Percentiles rank a stretch among this genome's conserved stretches.
Conservation (phyloP, 2,113 vertebrate genomes). For the Stercorarius parasiticus region DNA sequence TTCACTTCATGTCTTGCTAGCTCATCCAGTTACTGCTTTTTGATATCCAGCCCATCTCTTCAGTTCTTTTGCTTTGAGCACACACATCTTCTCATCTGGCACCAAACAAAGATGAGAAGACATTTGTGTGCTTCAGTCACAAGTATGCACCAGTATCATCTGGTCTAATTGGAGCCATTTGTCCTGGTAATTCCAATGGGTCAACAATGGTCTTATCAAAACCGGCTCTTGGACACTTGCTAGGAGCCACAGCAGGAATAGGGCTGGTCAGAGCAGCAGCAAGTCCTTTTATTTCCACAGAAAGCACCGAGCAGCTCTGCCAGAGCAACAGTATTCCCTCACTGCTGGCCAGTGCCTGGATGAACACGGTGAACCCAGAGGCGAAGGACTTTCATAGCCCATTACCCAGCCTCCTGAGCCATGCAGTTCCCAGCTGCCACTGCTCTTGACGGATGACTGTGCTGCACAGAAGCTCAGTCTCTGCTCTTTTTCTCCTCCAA, state of each 20-base stretch:
- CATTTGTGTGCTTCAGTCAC: background rate
- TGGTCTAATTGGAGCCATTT: background rate
- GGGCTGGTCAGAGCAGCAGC: background rate
- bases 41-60: background rate
- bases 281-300: background rate
- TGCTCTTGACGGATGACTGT: background rate
- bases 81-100: background rate
- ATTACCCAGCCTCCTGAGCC: conserved; percentile 37
- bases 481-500: conserved; percentile 7
- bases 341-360: background rate
- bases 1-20: background rate
- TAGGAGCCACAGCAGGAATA: background rate
- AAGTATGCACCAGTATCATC: too few species aligned
- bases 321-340: background rate
- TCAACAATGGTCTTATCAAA: background rate
- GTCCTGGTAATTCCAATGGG: background rate
- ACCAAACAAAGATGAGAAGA: background rate
- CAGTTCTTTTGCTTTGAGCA: background rate
- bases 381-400: conserved; percentile 43
- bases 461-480: background rate
- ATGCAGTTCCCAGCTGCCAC: conserved; percentile 38
- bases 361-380: background rate
- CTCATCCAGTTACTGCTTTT: background rate
- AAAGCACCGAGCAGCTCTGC: background rate
- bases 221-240: background rate